phyloP scores from a whole-genome alignment of 1,140 invertebrate genomes.

The Andrena cerasifolii region DNA sequence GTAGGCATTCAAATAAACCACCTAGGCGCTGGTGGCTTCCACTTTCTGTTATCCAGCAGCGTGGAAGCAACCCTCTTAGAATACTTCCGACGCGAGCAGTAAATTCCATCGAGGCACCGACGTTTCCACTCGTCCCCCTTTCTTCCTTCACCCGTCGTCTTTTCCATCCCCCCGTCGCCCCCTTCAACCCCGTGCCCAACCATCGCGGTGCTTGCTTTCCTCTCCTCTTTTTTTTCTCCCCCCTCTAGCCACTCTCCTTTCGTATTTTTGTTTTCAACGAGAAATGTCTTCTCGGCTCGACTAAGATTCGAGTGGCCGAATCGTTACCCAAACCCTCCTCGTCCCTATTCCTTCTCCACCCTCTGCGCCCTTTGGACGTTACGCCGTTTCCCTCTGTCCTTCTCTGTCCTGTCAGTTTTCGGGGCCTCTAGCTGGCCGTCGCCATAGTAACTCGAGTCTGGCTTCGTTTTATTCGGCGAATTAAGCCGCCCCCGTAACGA shows the following conservation, averaged over 20 bases:
- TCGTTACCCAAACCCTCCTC: constrained; percentile 14
- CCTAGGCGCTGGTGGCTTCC: constrained; percentile 69
- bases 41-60: constrained; percentile 73
- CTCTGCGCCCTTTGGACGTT: neutral
- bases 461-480: constrained; percentile 27
- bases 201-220: constrained; percentile 5
- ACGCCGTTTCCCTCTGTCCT: neutral
- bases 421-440: constrained; percentile 1
- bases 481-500: constrained; percentile 26
- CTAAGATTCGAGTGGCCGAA: constrained; percentile 47
- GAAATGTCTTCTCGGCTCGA: constrained; percentile 44
- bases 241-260: neutral
- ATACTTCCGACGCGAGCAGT: constrained; percentile 74
- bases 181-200: neutral
- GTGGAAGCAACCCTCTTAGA: constrained; percentile 77
- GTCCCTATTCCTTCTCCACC: constrained; percentile 10
- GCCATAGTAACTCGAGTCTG: constrained; percentile 13
- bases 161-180: constrained; percentile 23
- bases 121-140: constrained; percentile 61
- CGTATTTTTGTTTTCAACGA: constrained; percentile 40
- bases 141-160: constrained; percentile 27
- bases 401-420: neutral
- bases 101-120: constrained; percentile 71
- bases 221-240: neutral
- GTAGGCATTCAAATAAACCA: constrained; percentile 79